Percentiles rank a stretch among this genome's conserved stretches.
Evolutionary conservation across 2,797 vertebrate species (phyloP).

Genomic region (Myoxocephalus aenaeus): DNA sequence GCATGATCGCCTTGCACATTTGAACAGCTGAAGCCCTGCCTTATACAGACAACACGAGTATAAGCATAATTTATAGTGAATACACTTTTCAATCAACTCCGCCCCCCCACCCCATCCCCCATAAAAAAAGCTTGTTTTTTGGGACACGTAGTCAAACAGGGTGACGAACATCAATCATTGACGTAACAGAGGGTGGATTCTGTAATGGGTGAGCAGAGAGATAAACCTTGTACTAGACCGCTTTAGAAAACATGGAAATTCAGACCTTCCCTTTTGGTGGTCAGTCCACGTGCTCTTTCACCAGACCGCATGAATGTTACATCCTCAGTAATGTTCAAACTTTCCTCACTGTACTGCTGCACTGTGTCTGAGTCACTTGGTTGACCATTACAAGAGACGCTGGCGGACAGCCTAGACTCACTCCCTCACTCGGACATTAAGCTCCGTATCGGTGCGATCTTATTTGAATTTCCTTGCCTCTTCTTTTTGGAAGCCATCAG

Average conservation of each 20-base stretch:
- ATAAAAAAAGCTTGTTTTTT: background rate
- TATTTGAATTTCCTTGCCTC: constrained; percentile 32
- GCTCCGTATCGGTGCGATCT: constrained; percentile 18
- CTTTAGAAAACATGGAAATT: constrained; percentile 29
- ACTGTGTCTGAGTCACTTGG: constrained; percentile 31
- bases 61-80: background rate
- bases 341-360: constrained; percentile 37
- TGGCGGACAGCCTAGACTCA: constrained; percentile 27
- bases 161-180: constrained; percentile 28
- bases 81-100: background rate
- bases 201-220: constrained; percentile 19
- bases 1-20: constrained; percentile 22
- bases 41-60: background rate
- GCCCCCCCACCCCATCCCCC: too few relatives aligned
- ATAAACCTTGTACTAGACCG: constrained; percentile 9
- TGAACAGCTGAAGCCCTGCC: constrained; percentile 24
- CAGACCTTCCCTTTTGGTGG: background rate
- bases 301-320: constrained; percentile 23
- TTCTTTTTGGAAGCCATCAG: constrained; percentile 31
- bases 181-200: constrained; percentile 1
- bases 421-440: constrained; percentile 11
- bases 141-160: background rate
- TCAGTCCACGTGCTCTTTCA: constrained; percentile 10
- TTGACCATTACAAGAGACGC: constrained; percentile 59
- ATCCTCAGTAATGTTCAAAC: constrained; percentile 60